Evolutionary conservation across 2,888 invertebrate genomes (phyloP), one percentile per base, ranked within the genome.

Genomic region (Leptopilina drosophilae): DNA sequence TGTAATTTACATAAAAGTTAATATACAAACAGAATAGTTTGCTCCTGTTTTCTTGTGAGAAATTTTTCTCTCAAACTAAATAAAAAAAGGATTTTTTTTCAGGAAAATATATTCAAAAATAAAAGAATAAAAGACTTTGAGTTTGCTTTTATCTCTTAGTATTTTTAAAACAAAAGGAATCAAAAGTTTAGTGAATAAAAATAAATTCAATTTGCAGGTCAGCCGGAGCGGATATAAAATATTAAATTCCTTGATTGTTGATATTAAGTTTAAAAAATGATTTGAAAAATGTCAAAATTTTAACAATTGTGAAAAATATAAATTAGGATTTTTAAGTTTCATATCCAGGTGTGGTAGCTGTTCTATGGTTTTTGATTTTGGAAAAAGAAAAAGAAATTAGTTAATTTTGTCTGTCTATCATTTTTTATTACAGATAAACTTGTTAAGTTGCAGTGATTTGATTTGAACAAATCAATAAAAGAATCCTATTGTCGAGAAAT

Each of bases 391-490:
- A 59, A 76, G 42, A 15, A 76, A 20, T 76, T 64, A n/a, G 64
- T 40, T 77, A 49, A 49, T 77, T 80, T 78, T 76, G 53, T 59
- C 73, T 20, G 49, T 9, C 67, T 75, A 76, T 66, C 78, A 73
- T 79, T 85, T 85, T 87, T 86, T 83, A 87, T 86, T 88, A 82
- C 88, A 89, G 88, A 89, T 88, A 82, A 84, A 87, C 86, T 87
- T 87, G 84, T 84, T 86, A 84, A 87, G 87, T 88, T 87, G 86
- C 87, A 87, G 89, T 87, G 87, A 88, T 87, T 89, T 88, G 87
- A 87, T 4, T 33, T 33, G 82, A 86, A 87, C 92, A 92, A 92
- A 92, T 92, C 93, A 90, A 92, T 49, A 91, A 92, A 92, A 93
- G 92, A 42, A 42, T 92, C 89, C 73, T 83, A 79, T 81, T 33